phyloP scores from a whole-genome alignment of 2,797 vertebrate genomes.

The Taeniopygia guttata region DNA sequence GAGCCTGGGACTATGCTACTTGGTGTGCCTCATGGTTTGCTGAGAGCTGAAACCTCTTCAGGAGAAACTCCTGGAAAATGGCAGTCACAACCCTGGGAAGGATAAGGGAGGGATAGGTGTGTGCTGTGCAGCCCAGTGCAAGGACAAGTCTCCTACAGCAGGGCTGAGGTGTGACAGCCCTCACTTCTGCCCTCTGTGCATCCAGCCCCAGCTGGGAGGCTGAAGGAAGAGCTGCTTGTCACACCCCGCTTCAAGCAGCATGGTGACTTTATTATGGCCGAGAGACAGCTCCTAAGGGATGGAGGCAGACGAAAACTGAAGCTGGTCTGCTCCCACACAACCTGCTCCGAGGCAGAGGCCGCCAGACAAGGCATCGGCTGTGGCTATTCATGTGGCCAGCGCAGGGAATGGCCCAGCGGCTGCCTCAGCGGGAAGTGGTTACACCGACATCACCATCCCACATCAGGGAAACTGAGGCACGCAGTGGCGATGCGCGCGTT shows the following conservation, averaged over 20 bases:
- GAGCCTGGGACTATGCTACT: background rate
- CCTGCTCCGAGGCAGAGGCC: background rate
- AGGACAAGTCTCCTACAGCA: background rate
- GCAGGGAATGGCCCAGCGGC: background rate
- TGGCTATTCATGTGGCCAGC: background rate
- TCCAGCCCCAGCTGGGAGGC: background rate
- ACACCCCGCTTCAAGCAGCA: background rate
- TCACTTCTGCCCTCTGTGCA: background rate
- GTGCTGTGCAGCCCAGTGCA: background rate
- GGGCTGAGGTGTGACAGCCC: background rate
- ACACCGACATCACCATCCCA: background rate
- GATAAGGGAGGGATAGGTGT: background rate
- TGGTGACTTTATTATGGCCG: fast-evolving
- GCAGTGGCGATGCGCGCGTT: fast-evolving
- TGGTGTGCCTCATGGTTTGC: background rate
- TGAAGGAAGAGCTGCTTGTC: background rate
- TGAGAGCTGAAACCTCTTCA: background rate
- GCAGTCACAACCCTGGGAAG: background rate
- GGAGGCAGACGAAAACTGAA: background rate
- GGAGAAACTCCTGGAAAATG: background rate
- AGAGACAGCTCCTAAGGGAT: background rate
- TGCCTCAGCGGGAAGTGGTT: background rate
- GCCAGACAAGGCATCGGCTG: background rate
- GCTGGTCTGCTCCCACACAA: background rate
- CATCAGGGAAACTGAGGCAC: slow-evolving; percentile 11